Evolutionary conservation across 2,113 vertebrate species (phyloP).

Genomic region (Accipiter virgatus): DNA sequence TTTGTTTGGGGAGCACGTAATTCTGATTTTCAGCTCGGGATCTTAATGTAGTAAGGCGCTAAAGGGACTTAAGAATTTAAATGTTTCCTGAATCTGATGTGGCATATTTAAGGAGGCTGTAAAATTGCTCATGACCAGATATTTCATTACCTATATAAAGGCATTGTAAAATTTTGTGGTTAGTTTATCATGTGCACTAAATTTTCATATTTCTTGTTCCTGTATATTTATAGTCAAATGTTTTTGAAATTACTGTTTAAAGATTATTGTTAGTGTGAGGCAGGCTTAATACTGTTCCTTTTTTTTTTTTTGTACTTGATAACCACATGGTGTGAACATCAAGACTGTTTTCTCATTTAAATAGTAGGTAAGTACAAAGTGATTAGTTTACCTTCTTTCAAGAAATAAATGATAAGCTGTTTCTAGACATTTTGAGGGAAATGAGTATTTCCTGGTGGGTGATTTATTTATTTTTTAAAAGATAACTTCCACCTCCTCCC

Average conservation of each 20-base stretch:
- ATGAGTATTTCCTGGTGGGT: not conserved
- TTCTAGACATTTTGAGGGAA: not conserved
- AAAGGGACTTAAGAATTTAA: not conserved
- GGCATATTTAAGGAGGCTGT: not conserved
- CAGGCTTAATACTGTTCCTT: not conserved
- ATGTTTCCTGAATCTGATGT: not conserved
- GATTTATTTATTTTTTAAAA: not conserved
- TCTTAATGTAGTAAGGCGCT: not conserved
- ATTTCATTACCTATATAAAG: not conserved
- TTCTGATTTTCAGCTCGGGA: not conserved
- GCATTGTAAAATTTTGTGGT: not conserved
- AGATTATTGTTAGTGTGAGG: not conserved
- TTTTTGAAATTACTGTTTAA: not conserved
- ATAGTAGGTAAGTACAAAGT: not conserved
- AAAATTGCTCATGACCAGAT: not conserved
- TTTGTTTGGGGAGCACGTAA: not conserved
- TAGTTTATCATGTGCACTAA: not conserved
- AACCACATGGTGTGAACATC: not conserved
- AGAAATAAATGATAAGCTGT: not conserved
- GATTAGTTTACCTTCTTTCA: not conserved
- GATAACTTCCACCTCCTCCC: not conserved
- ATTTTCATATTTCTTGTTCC: not conserved
- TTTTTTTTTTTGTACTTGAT: not conserved
- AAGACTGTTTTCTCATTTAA: not conserved
- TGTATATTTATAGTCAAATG: not conserved